Evolutionary conservation across 2,113 vertebrate genomes (phyloP).

Genomic region (Ictalurus furcatus): DNA sequence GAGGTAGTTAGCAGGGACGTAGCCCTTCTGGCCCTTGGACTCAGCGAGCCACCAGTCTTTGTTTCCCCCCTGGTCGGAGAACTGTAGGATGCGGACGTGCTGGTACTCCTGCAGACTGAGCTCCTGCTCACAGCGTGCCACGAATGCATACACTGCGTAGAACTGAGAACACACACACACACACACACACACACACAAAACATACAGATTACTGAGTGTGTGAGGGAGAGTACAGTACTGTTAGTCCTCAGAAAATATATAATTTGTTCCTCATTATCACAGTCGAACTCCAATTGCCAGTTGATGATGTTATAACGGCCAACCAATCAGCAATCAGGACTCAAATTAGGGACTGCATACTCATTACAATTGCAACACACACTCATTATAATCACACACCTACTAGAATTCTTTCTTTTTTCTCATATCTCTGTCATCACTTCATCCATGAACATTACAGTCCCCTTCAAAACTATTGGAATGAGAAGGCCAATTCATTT

Average conservation of each 20-base stretch:
- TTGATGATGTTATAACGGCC: neutral
- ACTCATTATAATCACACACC: neutral
- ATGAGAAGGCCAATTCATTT: too few relatives aligned
- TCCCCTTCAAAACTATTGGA: too few relatives aligned
- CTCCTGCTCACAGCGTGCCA: constrained; percentile 90
- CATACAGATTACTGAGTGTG: neutral
- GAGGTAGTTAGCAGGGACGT: constrained; percentile 94
- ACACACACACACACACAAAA: constrained; percentile 26
- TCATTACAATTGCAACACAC: too few relatives aligned
- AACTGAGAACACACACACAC: constrained; percentile 71
- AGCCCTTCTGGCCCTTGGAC: constrained; percentile 87
- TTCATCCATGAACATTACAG: neutral
- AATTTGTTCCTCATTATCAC: neutral
- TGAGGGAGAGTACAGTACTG: neutral
- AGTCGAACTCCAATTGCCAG: neutral
- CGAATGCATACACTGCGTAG: constrained; percentile 93
- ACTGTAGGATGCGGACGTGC: constrained; percentile 84
- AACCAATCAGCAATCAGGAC: neutral
- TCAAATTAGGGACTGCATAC: neutral
- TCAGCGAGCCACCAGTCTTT: constrained; percentile 98
- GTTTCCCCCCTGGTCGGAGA: constrained; percentile 91
- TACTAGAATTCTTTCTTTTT: neutral
- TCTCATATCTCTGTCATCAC: neutral
- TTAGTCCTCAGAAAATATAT: neutral
- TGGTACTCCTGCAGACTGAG: constrained; percentile 92